Percentiles rank a stretch among this genome's conserved stretches.
Conservation (phyloP, 2,113 vertebrate species). For the Calidris pygmaea region DNA sequence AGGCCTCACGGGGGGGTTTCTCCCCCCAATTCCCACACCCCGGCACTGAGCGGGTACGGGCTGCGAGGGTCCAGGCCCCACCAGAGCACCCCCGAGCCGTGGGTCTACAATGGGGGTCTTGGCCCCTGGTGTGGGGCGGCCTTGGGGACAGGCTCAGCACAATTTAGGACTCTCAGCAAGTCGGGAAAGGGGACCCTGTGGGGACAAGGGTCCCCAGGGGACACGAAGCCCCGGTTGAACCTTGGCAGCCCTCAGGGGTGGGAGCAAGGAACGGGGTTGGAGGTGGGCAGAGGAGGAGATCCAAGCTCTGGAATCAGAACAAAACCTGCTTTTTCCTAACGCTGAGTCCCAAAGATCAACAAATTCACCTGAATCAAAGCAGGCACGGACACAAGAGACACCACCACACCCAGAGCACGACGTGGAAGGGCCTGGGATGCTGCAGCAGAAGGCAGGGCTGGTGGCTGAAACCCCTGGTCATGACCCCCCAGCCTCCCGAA, state of each 20-base stretch:
- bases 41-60: rapidly evolving
- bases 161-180: rapidly evolving
- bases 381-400: background rate
- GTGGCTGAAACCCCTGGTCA: background rate
- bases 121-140: rapidly evolving
- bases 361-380: background rate
- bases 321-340: background rate
- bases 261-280: background rate
- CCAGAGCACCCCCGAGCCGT: rapidly evolving
- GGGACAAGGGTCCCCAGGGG: background rate
- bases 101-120: background rate
- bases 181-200: rapidly evolving
- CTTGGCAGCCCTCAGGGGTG: background rate
- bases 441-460: background rate
- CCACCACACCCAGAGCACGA: background rate
- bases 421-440: background rate
- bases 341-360: background rate
- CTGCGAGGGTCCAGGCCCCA: background rate
- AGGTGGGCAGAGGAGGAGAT: background rate
- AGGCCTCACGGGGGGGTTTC: rapidly evolving
- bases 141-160: background rate
- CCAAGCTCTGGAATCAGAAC: background rate
- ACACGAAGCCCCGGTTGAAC: rapidly evolving
- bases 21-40: rapidly evolving
- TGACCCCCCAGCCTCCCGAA: background rate